Evolutionary conservation across 1,140 invertebrate species (phyloP).

Genomic region (Caenorhabditis briggsae): DNA sequence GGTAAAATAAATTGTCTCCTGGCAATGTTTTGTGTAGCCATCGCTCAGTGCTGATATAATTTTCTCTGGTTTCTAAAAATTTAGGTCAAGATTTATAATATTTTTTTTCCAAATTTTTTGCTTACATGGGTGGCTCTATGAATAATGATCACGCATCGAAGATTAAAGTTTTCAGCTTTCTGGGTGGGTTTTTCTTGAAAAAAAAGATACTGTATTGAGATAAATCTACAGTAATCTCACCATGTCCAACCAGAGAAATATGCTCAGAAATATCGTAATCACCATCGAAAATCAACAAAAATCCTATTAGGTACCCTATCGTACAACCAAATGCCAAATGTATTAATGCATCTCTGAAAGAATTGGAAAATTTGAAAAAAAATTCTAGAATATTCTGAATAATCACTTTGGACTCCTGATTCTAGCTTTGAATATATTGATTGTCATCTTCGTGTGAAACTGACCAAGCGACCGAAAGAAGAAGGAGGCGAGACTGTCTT

Average conservation of each 20-base stretch:
- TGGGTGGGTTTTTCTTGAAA: neutral
- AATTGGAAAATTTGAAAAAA: neutral
- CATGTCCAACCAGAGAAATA: conserved; percentile 13
- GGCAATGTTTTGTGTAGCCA: conserved; percentile 20
- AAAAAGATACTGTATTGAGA: neutral
- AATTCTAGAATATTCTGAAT: neutral
- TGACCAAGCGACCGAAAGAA: neutral
- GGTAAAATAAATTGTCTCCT: conserved; percentile 21
- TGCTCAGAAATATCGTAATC: conserved; percentile 28
- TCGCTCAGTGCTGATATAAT: conserved; percentile 7
- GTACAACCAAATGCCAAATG: neutral
- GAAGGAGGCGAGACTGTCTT: conserved; percentile 4
- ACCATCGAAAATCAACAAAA: conserved; percentile 4
- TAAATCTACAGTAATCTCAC: neutral
- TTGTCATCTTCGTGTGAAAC: neutral
- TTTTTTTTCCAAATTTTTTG: neutral
- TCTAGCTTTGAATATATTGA: conserved; percentile 32
- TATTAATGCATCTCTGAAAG: conserved; percentile 28
- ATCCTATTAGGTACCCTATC: neutral
- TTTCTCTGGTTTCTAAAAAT: conserved; percentile 34
- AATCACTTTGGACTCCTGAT: conserved; percentile 36
- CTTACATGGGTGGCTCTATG: conserved; percentile 21
- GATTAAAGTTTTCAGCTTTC: neutral
- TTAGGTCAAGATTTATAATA: neutral
- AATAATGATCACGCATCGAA: conserved; percentile 28